A percentile compares a stretch with the other conserved stretches of the same genome.
phyloP scores from a whole-genome alignment of 2,888 invertebrate genomes.

The Odontocolon sp. region DNA sequence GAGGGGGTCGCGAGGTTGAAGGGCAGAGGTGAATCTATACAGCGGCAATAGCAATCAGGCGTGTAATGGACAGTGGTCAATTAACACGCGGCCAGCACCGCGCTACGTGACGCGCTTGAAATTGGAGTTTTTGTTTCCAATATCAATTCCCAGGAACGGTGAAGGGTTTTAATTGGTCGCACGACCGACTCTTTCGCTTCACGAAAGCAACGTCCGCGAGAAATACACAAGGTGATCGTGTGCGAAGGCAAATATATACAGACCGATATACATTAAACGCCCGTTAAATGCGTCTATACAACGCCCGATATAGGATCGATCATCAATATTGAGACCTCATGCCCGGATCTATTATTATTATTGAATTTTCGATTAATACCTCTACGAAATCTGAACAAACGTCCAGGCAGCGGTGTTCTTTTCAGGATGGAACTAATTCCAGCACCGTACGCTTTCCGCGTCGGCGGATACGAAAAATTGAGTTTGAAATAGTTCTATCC shows the following conservation, averaged over 20 bases:
- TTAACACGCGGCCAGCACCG: conserved; percentile 72
- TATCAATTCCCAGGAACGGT: conserved; percentile 76
- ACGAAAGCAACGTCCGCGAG: conserved; percentile 17
- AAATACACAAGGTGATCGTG: conserved; percentile 29
- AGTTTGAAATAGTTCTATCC: conserved; percentile 18
- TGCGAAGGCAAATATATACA: conserved; percentile 45
- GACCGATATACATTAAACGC: conserved; percentile 43
- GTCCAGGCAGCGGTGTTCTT: neutral
- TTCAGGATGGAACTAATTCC: conserved; percentile 38
- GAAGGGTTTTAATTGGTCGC: conserved; percentile 77
- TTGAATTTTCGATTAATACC: neutral
- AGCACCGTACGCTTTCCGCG: conserved; percentile 32
- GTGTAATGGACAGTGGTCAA: conserved; percentile 78
- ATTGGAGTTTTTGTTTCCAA: conserved; percentile 79
- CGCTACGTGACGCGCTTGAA: conserved; percentile 74
- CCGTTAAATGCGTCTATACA: conserved; percentile 31
- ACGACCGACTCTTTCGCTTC: conserved; percentile 61
- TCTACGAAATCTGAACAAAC: conserved; percentile 17
- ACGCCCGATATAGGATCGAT: conserved; percentile 10
- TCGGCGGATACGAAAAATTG: conserved; percentile 30
- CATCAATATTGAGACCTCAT: neutral
- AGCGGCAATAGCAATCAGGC: conserved; percentile 72
- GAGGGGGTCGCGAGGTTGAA: neutral
- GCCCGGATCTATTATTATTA: neutral
- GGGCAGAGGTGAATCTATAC: conserved; percentile 39